These are phyloP conservation scores for Siderastrea radians DNA, from an alignment of 92 coral and sea anemone genomes.

Conservation along the genomic window DNA sequence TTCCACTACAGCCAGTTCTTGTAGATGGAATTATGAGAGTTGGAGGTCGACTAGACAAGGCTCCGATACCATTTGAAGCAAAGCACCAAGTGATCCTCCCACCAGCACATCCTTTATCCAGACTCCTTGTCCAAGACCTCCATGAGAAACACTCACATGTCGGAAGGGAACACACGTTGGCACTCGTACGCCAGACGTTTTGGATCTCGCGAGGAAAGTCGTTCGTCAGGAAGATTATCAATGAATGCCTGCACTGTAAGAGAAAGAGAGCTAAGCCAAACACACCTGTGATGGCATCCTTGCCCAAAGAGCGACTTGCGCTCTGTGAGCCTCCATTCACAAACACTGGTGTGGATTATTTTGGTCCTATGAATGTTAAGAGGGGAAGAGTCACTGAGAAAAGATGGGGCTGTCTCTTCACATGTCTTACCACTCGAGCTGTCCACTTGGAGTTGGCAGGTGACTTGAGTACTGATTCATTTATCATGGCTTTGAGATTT, in stretches of 20 bases:
- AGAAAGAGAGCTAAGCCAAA: no score
- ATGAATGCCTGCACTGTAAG: no score
- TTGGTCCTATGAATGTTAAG: slow-evolving; percentile 54
- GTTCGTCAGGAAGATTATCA: no score
- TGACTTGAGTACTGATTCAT: slow-evolving; percentile 49
- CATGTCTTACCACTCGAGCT: slow-evolving; percentile 54
- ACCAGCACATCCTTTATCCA: no score
- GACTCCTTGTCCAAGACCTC: slow-evolving; percentile 16
- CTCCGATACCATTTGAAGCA: no score
- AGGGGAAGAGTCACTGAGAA: slow-evolving; percentile 48
- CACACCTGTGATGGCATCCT: no score
- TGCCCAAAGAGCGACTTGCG: no score
- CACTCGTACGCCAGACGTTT: slow-evolving; percentile 34
- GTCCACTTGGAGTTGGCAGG: slow-evolving; percentile 61
- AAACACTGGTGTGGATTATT: no score
- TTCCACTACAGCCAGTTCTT: slow-evolving; percentile 19
- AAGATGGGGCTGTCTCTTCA: slow-evolving; percentile 60
- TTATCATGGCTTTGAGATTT: slow-evolving; percentile 52
- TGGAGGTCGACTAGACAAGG: no score
- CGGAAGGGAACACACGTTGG: slow-evolving; percentile 26
- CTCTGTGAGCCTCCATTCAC: no score
- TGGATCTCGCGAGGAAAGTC: slow-evolving; percentile 20
- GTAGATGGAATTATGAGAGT: no score
- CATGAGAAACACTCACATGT: slow-evolving; percentile 21
- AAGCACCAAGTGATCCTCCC: no score